A percentile compares a stretch with the other conserved stretches of the same genome.
phyloP scores from a whole-genome alignment of 2,888 invertebrate genomes.

The Hemithea aestivaria region DNA sequence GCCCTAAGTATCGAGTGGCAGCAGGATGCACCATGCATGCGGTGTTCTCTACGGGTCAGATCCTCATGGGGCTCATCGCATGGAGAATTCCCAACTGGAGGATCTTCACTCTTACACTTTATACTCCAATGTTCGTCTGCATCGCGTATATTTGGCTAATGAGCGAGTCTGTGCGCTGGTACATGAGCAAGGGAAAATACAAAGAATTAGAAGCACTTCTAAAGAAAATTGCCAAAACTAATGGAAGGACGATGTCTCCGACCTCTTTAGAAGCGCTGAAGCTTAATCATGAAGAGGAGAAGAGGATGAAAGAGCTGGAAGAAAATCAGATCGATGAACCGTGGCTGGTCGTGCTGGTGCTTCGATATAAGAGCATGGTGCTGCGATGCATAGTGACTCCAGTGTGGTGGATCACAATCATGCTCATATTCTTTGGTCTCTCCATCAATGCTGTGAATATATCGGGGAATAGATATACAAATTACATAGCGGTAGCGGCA shows the following conservation, averaged over 20 bases:
- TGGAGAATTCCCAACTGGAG: slow-evolving; percentile 85
- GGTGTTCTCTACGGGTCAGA: slow-evolving; percentile 84
- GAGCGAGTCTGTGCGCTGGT: slow-evolving; percentile 87
- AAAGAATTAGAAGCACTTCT: slow-evolving; percentile 82
- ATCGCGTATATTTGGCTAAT: slow-evolving; percentile 82
- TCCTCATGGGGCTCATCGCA: slow-evolving; percentile 82
- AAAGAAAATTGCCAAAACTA: slow-evolving; percentile 79
- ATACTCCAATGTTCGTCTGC: slow-evolving; percentile 82
- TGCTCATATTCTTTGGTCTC: slow-evolving; percentile 87
- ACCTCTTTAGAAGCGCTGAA: slow-evolving; percentile 44
- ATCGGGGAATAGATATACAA: slow-evolving; percentile 84
- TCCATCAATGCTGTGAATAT: slow-evolving; percentile 85
- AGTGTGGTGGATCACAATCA: slow-evolving; percentile 83
- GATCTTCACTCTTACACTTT: slow-evolving; percentile 80
- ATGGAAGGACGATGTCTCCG: slow-evolving; percentile 57
- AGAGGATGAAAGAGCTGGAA: slow-evolving; percentile 18
- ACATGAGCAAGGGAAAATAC: slow-evolving; percentile 82
- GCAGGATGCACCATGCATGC: slow-evolving; percentile 83
- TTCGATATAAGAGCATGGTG: background rate
- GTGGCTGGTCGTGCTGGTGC: slow-evolving; percentile 33
- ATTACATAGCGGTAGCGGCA: slow-evolving; percentile 81
- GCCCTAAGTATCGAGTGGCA: slow-evolving; percentile 83
- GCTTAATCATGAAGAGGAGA: slow-evolving; percentile 39
- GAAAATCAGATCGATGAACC: slow-evolving; percentile 31
- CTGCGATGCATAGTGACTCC: background rate